Percentiles rank a stretch among this genome's conserved stretches.
These are phyloP conservation scores for Thalpophila matura DNA, from an alignment of 2,888 invertebrate genomes.

Conservation along the genomic window DNA sequence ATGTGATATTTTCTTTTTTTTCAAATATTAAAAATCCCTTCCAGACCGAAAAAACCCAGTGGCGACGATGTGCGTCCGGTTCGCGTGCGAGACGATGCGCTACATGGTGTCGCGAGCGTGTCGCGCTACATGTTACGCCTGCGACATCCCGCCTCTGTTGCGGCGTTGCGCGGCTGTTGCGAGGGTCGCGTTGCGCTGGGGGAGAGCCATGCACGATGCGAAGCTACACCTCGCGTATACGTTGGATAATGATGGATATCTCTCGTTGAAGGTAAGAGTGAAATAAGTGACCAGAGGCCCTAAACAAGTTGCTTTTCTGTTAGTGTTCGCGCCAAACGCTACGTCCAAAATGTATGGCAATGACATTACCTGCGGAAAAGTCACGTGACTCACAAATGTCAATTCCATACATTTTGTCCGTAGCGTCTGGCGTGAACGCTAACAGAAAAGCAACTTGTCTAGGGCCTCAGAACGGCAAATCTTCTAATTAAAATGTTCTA, in stretches of 20 bases:
- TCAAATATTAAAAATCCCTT: neutral
- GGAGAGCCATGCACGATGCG: slow-evolving; percentile 76
- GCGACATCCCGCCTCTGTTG: slow-evolving; percentile 61
- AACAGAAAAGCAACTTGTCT: too few relatives aligned
- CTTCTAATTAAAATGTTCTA: too few relatives aligned
- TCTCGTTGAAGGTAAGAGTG: slow-evolving; percentile 80
- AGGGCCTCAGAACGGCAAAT: too few relatives aligned
- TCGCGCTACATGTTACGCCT: slow-evolving; percentile 35
- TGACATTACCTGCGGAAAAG: too few relatives aligned
- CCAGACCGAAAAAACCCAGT: slow-evolving; percentile 75
- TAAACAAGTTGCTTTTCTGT: too few relatives aligned
- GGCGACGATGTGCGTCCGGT: slow-evolving; percentile 71
- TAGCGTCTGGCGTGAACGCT: too few relatives aligned
- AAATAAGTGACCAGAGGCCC: too few relatives aligned
- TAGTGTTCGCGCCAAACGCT: too few relatives aligned
- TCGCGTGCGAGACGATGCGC: slow-evolving; percentile 75
- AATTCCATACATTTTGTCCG: too few relatives aligned
- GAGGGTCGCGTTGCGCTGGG: slow-evolving; percentile 74
- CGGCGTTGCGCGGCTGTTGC: slow-evolving; percentile 69
- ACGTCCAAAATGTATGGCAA: too few relatives aligned
- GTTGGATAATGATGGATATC: slow-evolving; percentile 64
- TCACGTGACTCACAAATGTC: too few relatives aligned
- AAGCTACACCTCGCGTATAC: slow-evolving; percentile 76
- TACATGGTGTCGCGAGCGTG: slow-evolving; percentile 53
- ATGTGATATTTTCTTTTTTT: too few relatives aligned